These are phyloP conservation scores for Peromyscus californicus DNA, from an alignment of 2,113 vertebrate genomes.

Conservation along the genomic window DNA sequence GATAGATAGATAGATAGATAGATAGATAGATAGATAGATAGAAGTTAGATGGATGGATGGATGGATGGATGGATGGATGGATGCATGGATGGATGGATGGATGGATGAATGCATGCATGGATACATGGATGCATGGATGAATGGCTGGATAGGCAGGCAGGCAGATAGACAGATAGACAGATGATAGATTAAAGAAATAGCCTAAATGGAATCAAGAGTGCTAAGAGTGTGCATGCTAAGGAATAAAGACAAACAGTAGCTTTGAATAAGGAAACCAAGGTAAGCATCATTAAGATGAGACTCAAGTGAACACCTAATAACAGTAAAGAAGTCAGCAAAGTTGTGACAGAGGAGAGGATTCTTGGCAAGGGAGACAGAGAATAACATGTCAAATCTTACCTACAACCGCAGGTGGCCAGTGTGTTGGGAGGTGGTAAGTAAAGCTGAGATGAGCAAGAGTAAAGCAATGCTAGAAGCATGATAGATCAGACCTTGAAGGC, in stretches of 20 bases:
- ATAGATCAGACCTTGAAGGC: neutral
- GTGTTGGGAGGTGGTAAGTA: neutral
- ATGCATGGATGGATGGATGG: neutral
- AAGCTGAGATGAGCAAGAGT: neutral
- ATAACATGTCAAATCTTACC: neutral
- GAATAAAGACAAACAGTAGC: neutral
- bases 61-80: too few species aligned
- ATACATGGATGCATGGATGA: too few species aligned
- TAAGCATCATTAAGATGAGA: neutral
- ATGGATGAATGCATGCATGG: too few species aligned
- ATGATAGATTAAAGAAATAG: neutral
- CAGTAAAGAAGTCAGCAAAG: neutral
- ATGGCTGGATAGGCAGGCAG: too few species aligned
- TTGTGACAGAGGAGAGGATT: neutral
- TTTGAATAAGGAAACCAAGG: neutral
- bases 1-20: too few species aligned
- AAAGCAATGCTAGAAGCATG: neutral
- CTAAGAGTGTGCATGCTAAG: neutral
- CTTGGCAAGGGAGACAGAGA: neutral
- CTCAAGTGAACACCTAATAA: neutral
- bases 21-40: neutral
- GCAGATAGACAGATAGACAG: too few species aligned
- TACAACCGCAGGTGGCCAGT: neutral
- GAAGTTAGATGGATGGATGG: neutral
- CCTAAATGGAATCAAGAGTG: neutral